Conservation (phyloP, 2,113 vertebrate species). For the Speoplatyrhinus poulsoni region DNA sequence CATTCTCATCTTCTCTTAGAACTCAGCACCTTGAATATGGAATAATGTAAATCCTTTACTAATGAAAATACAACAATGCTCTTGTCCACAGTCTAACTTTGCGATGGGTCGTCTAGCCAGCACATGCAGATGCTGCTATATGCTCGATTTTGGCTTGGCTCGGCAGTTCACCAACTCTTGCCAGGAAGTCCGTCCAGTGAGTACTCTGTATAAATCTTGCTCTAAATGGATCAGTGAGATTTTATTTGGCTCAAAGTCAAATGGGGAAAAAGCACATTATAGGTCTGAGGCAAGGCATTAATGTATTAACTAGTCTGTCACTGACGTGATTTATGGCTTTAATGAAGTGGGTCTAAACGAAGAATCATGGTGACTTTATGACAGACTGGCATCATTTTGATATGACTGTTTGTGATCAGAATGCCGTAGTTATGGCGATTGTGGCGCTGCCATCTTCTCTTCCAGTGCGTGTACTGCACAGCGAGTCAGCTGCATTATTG, state of each 20-base stretch:
- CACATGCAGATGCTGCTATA: constrained; percentile 96
- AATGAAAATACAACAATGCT: background rate
- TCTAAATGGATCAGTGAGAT: constrained; percentile 3
- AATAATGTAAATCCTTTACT: too few relatives aligned
- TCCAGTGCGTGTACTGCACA: too few relatives aligned
- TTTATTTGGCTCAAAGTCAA: background rate
- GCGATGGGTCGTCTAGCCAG: constrained; percentile 95
- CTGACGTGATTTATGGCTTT: too few relatives aligned
- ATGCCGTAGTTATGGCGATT: background rate
- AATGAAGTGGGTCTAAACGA: too few relatives aligned
- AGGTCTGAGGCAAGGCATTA: background rate
- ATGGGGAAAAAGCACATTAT: background rate
- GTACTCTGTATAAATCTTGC: constrained; percentile 50
- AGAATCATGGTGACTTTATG: too few relatives aligned
- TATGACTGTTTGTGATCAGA: too few relatives aligned
- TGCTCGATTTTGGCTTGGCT: constrained; percentile 98
- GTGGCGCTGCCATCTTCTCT: too few relatives aligned
- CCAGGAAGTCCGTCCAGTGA: constrained; percentile 97
- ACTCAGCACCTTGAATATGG: background rate
- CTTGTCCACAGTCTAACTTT: constrained; percentile 87
- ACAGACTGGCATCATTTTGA: too few relatives aligned
- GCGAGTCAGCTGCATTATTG: too few relatives aligned
- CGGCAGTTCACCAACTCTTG: constrained; percentile 96
- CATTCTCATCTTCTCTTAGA: background rate
- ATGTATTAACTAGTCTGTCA: background rate